These are phyloP conservation scores for Ametastegia equiseti DNA, from an alignment of 2,888 invertebrate species.

Conservation along the genomic window DNA sequence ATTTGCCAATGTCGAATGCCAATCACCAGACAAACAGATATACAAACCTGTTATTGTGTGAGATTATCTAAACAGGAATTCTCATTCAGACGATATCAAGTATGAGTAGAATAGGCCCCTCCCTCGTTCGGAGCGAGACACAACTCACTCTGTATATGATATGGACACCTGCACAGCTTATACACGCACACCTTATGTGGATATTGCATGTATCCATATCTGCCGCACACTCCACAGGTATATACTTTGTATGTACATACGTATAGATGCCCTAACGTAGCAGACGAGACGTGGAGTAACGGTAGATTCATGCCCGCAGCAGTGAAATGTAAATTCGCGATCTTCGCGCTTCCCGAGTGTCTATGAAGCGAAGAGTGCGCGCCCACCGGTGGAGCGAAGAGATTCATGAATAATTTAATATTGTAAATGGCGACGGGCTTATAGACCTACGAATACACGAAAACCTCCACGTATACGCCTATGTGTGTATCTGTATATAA, in stretches of 20 bases:
- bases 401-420: slow-evolving; percentile 46
- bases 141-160: not conserved
- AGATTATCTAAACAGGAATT: too few relatives aligned
- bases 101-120: too few relatives aligned
- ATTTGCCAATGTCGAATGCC: too few relatives aligned
- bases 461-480: not conserved
- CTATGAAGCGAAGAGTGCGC: slow-evolving; percentile 45
- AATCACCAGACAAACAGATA: too few relatives aligned
- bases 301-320: slow-evolving; percentile 37
- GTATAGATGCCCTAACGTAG: not conserved
- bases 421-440: slow-evolving; percentile 42
- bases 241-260: slow-evolving; percentile 3
- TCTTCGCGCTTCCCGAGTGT: slow-evolving; percentile 43
- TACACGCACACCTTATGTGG: not conserved
- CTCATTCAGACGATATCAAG: too few relatives aligned
- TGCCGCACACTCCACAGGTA: slow-evolving; percentile 28
- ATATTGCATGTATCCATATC: not conserved
- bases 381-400: slow-evolving; percentile 39
- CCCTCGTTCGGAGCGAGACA: too few relatives aligned
- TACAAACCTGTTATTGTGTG: too few relatives aligned
- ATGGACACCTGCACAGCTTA: not conserved
- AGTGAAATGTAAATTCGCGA: slow-evolving; percentile 46
- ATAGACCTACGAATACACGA: not conserved
- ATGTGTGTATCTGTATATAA: not conserved
- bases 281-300: slow-evolving; percentile 13